A percentile compares a stretch with the other conserved stretches of the same genome.
These are phyloP conservation scores for Phrynocephalus vlangalii DNA, from an alignment of 2,797 vertebrate species.

Conservation along the genomic window DNA sequence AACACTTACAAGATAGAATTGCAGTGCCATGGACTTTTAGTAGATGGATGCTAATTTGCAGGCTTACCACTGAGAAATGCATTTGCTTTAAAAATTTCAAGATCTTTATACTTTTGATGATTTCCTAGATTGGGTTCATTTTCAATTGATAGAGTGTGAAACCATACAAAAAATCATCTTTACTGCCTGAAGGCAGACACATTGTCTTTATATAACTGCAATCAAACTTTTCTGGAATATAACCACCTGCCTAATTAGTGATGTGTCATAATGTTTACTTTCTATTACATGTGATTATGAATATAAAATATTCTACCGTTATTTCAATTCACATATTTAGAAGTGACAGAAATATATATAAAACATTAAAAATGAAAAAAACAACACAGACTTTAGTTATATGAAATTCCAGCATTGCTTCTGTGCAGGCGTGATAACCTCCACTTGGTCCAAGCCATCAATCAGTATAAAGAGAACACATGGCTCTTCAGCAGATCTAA, in stretches of 20 bases:
- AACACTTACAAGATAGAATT: not conserved
- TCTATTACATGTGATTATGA: not conserved
- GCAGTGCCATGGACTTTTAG: not conserved
- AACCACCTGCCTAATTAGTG: not conserved
- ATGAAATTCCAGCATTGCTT: not conserved
- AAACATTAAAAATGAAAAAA: not conserved
- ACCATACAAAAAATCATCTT: conserved; percentile 43
- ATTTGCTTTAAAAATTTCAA: conserved; percentile 30
- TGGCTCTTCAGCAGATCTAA: not conserved
- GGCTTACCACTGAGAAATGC: conserved; percentile 13
- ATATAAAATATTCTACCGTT: not conserved
- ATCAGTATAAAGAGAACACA: conserved; percentile 9
- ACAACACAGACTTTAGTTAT: not conserved
- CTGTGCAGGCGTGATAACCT: not conserved
- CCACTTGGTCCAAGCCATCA: not conserved
- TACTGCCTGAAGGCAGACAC: conserved; percentile 38
- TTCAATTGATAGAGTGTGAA: conserved; percentile 30
- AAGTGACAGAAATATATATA: not conserved
- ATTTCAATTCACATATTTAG: not conserved
- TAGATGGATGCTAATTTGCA: conserved; percentile 31
- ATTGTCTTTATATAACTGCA: conserved; percentile 47
- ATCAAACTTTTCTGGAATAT: conserved; percentile 6
- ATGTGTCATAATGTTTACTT: not conserved
- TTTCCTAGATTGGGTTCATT: conserved; percentile 43
- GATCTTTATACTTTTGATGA: conserved; percentile 46